Evolutionary conservation across 2,888 invertebrate species (phyloP).

Genomic region (Cosmia pyralina): DNA sequence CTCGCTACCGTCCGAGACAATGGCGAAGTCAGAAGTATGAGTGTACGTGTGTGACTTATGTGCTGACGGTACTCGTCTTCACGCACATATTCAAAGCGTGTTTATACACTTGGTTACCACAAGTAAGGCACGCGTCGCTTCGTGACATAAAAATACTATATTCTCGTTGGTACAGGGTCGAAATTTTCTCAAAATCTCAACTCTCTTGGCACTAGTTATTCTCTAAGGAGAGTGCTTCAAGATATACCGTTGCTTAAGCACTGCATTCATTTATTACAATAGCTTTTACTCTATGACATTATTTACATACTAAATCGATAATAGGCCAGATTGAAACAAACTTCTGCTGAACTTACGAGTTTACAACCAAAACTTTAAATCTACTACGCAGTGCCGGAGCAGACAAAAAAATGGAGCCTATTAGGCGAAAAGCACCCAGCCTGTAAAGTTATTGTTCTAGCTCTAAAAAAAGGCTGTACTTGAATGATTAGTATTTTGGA

Average conservation of each 20-base stretch:
- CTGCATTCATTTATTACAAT: slow-evolving; percentile 4
- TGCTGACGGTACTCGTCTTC: no score
- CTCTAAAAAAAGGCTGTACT: not conserved
- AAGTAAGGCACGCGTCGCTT: no score
- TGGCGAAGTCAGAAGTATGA: no score
- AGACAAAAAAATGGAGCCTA: not conserved
- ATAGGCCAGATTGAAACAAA: slow-evolving; percentile 67
- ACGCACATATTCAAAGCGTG: no score
- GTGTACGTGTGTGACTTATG: no score
- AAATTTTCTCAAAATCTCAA: slow-evolving; percentile 13
- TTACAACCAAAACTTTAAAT: not conserved
- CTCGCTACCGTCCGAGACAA: no score
- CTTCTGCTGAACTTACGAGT: slow-evolving; percentile 32
- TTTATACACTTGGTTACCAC: no score
- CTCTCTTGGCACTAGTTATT: slow-evolving; percentile 10
- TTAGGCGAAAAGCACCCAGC: no score
- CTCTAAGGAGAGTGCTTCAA: slow-evolving; percentile 8
- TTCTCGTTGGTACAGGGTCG: not conserved
- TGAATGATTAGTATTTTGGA: not conserved
- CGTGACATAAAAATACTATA: not conserved
- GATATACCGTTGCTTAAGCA: slow-evolving; percentile 2
- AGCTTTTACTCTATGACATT: slow-evolving; percentile 22
- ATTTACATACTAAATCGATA: slow-evolving; percentile 61
- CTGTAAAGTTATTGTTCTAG: not conserved
- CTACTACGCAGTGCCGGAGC: slow-evolving; percentile 4